A percentile compares a stretch with the other conserved stretches of the same genome.
Evolutionary conservation across 2,888 invertebrate genomes (phyloP).

Genomic region (Monopis laevigella): DNA sequence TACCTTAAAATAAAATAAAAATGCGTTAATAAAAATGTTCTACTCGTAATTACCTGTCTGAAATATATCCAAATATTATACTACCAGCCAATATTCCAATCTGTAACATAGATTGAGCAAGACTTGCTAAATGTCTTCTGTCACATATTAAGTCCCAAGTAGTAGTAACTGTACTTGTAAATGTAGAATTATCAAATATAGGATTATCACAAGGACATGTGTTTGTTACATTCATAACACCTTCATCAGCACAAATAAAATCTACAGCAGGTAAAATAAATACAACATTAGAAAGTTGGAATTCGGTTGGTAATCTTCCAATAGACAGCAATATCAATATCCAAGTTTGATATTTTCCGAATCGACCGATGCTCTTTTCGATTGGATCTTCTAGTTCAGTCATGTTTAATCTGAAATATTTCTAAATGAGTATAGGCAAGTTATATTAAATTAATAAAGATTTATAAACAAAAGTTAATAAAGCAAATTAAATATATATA

Average conservation of each 20-base stretch:
- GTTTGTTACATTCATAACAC: conserved; percentile 36
- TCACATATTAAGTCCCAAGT: conserved; percentile 72
- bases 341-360: conserved; percentile 65
- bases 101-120: conserved; percentile 65
- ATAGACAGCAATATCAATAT: conserved; percentile 54
- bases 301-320: conserved; percentile 65
- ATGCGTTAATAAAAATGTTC: no score
- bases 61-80: conserved; percentile 59
- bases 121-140: conserved; percentile 56
- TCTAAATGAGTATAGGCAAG: conserved; percentile 20
- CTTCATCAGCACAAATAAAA: conserved; percentile 49
- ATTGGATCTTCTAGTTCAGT: conserved; percentile 29
- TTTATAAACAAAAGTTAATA: no score
- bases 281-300: conserved; percentile 64
- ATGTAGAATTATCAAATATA: conserved; percentile 59
- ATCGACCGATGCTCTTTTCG: conserved; percentile 57
- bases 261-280: conserved; percentile 63
- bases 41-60: conserved; percentile 52
- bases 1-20: no score
- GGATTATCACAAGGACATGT: conserved; percentile 51
- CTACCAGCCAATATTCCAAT: conserved; percentile 66
- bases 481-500: no score
- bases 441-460: conserved; percentile 22
- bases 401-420: conserved; percentile 4
- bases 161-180: conserved; percentile 64